Evolutionary conservation across 2,888 invertebrate genomes (phyloP).

Genomic region (Dinocampus coccinellae): DNA sequence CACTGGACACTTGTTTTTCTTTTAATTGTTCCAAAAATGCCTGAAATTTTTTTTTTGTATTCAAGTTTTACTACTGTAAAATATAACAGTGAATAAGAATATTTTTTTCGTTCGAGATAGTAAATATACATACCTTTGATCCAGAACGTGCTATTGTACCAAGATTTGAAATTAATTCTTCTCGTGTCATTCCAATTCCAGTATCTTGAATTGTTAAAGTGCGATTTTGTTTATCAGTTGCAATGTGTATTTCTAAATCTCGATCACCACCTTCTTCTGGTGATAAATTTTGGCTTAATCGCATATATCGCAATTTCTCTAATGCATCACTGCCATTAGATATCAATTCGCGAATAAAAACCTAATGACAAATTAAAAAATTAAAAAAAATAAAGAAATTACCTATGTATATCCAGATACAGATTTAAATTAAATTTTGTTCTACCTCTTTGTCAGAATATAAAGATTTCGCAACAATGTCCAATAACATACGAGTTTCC

Average conservation of each 20-base stretch:
- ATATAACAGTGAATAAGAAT: not conserved
- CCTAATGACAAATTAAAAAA: conserved; percentile 71
- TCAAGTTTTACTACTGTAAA: conserved; percentile 1
- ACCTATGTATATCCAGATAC: too few species aligned
- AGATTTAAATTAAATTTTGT: conserved; percentile 7
- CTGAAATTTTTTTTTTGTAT: conserved; percentile 60
- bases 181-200: conserved; percentile 95
- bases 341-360: conserved; percentile 94
- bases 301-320: conserved; percentile 90
- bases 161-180: conserved; percentile 90
- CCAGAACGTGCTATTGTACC: conserved; percentile 97
- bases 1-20: conserved; percentile 75
- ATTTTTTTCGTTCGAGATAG: conserved; percentile 27
- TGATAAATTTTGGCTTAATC: conserved; percentile 71
- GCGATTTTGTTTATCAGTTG: conserved; percentile 87
- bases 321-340: conserved; percentile 98
- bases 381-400: too few species aligned
- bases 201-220: conserved; percentile 92
- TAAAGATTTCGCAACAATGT: conserved; percentile 96
- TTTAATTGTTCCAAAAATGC: conserved; percentile 89
- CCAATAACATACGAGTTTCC: conserved; percentile 93
- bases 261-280: conserved; percentile 74
- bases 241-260: conserved; percentile 87
- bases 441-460: conserved; percentile 96
- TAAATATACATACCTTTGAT: conserved; percentile 84